Percentiles rank a stretch among this genome's conserved stretches.
Conservation (phyloP, 2,797 vertebrate species). For the Manis pentadactyla region DNA sequence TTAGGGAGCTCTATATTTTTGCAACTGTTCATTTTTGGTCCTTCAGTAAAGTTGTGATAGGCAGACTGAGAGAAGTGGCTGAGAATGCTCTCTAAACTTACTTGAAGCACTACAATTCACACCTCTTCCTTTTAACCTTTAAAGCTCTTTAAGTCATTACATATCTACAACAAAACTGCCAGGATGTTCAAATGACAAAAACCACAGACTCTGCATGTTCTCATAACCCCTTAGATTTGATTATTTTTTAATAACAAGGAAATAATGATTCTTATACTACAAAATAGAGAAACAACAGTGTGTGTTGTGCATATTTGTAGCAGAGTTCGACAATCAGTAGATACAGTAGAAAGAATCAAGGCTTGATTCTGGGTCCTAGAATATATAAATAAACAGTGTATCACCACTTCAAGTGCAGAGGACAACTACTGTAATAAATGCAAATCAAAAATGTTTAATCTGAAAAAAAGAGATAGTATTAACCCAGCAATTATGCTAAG, state of each 20-base stretch:
- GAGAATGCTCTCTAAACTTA: neutral
- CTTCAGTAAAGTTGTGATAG: slow-evolving; percentile 1
- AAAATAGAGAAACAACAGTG: neutral
- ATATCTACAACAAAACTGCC: neutral
- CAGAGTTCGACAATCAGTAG: neutral
- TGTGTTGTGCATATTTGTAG: neutral
- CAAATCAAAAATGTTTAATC: slow-evolving; percentile 56
- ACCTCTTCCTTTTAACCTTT: neutral
- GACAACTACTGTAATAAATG: slow-evolving; percentile 28
- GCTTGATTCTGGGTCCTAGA: neutral
- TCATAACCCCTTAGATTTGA: neutral
- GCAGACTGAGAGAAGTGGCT: neutral
- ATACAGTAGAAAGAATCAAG: neutral
- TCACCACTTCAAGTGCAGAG: neutral
- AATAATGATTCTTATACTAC: slow-evolving; percentile 45
- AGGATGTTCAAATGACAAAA: neutral
- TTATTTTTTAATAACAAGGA: neutral
- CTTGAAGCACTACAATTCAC: neutral
- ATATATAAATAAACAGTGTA: neutral
- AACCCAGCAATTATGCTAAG: slow-evolving; percentile 57
- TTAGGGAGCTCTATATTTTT: neutral
- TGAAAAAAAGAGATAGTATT: slow-evolving; percentile 48
- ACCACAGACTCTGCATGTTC: neutral
- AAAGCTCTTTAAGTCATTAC: slow-evolving; percentile 13
- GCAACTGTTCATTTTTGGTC: neutral